Evolutionary conservation across 2,113 vertebrate genomes (phyloP).

Genomic region (Jaculus jaculus): DNA sequence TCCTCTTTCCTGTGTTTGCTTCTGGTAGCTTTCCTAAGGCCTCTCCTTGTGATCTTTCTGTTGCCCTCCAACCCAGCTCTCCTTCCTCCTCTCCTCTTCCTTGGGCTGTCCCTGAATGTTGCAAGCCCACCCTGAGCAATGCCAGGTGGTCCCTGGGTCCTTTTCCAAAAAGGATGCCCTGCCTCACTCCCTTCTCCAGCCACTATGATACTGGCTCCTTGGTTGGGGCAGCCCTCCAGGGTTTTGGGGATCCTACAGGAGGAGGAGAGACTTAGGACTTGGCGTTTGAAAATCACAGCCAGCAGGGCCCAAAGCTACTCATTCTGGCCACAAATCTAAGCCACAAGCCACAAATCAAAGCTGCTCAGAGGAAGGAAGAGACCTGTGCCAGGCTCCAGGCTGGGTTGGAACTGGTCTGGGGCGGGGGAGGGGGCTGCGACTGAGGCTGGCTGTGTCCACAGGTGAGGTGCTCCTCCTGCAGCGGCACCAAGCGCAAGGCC

Average conservation of each 20-base stretch:
- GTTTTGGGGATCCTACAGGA: neutral
- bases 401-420: neutral
- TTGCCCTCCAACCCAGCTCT: too few species aligned
- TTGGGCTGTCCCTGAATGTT: neutral
- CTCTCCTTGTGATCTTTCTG: neutral
- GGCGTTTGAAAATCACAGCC: neutral
- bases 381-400: neutral
- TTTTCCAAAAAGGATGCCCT: neutral
- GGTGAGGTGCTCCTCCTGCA: constrained; percentile 61
- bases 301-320: neutral
- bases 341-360: neutral
- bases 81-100: rapidly evolving
- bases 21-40: too few species aligned
- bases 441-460: neutral
- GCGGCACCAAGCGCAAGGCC: constrained; percentile 49
- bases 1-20: neutral
- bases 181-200: neutral
- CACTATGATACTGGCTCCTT: neutral
- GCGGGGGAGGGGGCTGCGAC: neutral
- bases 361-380: neutral
- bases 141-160: neutral
- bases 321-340: too few species aligned
- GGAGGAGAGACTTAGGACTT: neutral
- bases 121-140: neutral
- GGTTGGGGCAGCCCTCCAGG: too few species aligned